These are phyloP conservation scores for Drosophila seguyi DNA, from an alignment of 1,140 invertebrate genomes.

Conservation along the genomic window DNA sequence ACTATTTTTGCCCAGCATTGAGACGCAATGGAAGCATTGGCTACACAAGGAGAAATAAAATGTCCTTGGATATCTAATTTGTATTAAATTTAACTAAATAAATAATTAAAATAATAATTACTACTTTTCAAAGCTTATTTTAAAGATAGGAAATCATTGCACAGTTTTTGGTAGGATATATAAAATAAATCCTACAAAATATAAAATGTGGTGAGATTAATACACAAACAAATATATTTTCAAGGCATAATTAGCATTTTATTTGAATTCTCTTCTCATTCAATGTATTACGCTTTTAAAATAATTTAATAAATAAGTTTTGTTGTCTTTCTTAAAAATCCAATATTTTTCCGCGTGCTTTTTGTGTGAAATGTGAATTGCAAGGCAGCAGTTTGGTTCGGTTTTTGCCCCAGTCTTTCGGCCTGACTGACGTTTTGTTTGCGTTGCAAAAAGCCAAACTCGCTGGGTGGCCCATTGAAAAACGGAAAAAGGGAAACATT, in stretches of 20 bases:
- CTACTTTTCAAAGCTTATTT: too few species aligned
- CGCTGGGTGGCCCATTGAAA: conserved; percentile 65
- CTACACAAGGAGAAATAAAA: background rate
- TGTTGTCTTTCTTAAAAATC: too few species aligned
- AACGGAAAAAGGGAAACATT: conserved; percentile 8
- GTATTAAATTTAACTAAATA: too few species aligned
- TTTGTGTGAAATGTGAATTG: conserved; percentile 28
- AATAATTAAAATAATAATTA: too few species aligned
- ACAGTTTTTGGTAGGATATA: too few species aligned
- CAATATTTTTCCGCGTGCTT: background rate
- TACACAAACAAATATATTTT: too few species aligned
- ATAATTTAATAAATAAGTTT: background rate
- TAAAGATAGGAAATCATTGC: too few species aligned
- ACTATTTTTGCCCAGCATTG: conserved; percentile 77
- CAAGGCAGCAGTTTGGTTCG: conserved; percentile 37
- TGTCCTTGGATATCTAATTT: fast-evolving
- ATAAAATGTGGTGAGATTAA: too few species aligned
- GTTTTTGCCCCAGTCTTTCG: conserved; percentile 46
- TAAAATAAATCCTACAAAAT: too few species aligned
- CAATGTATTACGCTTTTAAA: background rate
- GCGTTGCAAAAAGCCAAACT: conserved; percentile 82
- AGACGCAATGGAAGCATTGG: conserved; percentile 60
- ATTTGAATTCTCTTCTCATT: background rate
- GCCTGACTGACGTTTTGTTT: conserved; percentile 79
- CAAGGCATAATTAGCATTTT: too few species aligned